Base-by-base conservation (phyloP, 1,140 invertebrate genomes). In the Polypedilum pembai region DNA sequence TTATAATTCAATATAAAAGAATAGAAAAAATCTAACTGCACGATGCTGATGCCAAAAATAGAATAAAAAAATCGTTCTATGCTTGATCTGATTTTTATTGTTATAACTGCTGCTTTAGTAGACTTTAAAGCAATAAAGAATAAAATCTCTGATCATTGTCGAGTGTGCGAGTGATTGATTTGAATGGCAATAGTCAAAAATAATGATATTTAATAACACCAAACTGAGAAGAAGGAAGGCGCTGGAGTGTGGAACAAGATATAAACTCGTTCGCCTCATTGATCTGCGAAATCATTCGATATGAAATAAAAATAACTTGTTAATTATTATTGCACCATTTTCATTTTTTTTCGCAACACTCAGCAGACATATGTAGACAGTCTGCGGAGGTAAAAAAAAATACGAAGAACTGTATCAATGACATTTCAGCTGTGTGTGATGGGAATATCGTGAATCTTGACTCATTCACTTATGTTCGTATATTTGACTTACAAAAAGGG, bases 241-340 rank as follows among this genome's bases (percentile, higher is more conserved):
- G 45, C 45, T 56, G 12, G 45, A 56, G 45, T n/a, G 15, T 56
- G 45, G 15, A 56, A 56, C 45, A 15, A 56, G 45, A 56, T 56
- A 33, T 33, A 56, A 56, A 56, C 45, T 12, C 12, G 45, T 56
- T 56, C 45, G 12, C 45, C 45, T 12, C 12, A 56, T n/a, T 56
- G 45, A 56, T 56, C 45, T 33, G 24, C 24, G 5, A 33, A n/a
- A 56, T 56, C 45, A n/a, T 45, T 41, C 10, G 8, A 10, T 45
- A 45, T 45, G 8, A 10, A 8, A 45, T 45, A 15, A 45, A n/a
- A n/a, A n/a, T n/a, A 45, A 45, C 45, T 56, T 56, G 45, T 56
- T 56, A 56, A 56, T 56, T 56, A 56, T 56, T 56, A 56, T 56
- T 56, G 45, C 45, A 56, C 45, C 45, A 56, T 56, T n/a, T 56